A percentile compares a stretch with the other conserved stretches of the same genome.
These are phyloP conservation scores for Picathartes gymnocephalus DNA, from an alignment of 2,113 vertebrate species.

Conservation along the genomic window DNA sequence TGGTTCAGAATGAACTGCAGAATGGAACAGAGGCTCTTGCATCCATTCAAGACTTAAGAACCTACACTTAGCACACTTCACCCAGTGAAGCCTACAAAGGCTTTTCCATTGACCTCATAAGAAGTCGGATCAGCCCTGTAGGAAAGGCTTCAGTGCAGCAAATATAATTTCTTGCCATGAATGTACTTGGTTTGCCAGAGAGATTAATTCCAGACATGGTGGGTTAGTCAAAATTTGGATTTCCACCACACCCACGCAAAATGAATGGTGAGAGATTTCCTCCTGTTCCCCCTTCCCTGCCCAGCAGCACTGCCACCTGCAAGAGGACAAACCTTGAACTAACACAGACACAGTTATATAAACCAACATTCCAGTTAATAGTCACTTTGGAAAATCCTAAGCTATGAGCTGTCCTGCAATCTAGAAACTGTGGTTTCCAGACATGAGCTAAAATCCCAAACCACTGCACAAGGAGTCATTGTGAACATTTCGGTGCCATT, in stretches of 20 bases:
- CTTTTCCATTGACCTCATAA: neutral
- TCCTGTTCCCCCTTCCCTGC: neutral
- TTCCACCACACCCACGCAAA: slow-evolving; percentile 19
- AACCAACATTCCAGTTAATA: slow-evolving; percentile 49
- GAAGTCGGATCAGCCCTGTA: neutral
- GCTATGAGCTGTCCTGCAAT: slow-evolving; percentile 61
- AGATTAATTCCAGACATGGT: slow-evolving; percentile 7
- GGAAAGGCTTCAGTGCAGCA: slow-evolving; percentile 4
- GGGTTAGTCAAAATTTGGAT: neutral
- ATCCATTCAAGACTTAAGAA: neutral
- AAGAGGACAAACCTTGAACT: slow-evolving; percentile 26
- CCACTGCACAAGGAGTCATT: slow-evolving; percentile 62
- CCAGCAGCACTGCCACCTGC: slow-evolving; percentile 56
- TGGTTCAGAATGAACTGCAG: neutral
- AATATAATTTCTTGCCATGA: neutral
- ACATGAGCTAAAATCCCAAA: slow-evolving; percentile 66
- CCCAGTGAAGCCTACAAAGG: neutral
- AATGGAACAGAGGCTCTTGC: neutral
- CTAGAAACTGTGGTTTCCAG: slow-evolving; percentile 71
- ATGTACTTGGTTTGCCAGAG: slow-evolving; percentile 4
- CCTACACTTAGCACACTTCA: neutral
- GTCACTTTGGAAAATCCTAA: slow-evolving; percentile 70
- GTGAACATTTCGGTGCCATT: slow-evolving; percentile 56
- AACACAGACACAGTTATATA: slow-evolving; percentile 31
- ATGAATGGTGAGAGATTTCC: slow-evolving; percentile 6